phyloP scores from a whole-genome alignment of 1,140 invertebrate species.

The Chelonus insularis region DNA sequence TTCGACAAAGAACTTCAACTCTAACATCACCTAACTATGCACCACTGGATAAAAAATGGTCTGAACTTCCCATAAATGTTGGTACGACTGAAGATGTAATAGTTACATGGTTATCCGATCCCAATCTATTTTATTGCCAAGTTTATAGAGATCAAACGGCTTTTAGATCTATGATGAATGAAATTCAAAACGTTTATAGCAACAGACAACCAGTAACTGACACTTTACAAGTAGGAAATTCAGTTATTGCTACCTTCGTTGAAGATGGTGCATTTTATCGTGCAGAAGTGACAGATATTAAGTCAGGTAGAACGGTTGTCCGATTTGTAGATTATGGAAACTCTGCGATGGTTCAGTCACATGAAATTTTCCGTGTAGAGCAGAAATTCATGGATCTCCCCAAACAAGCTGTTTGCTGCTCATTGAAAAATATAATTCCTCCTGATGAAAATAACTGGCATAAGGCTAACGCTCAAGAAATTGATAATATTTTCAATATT shows the following conservation, averaged over 20 bases:
- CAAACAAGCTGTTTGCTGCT: conserved; percentile 70
- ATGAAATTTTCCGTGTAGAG: conserved; percentile 70
- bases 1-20: background rate
- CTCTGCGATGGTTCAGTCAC: conserved; percentile 61
- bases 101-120: conserved; percentile 69
- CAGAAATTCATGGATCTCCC: conserved; percentile 68
- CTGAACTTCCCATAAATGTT: conserved; percentile 37
- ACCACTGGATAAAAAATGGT: conserved; percentile 49
- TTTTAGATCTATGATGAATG: conserved; percentile 69
- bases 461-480: conserved; percentile 48
- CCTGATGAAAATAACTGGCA: conserved; percentile 60
- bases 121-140: conserved; percentile 71
- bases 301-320: conserved; percentile 64
- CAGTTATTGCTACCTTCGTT: conserved; percentile 69
- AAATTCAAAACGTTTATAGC: conserved; percentile 69
- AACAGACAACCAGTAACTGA: conserved; percentile 52
- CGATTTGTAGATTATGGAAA: conserved; percentile 79
- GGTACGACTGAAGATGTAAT: conserved; percentile 52
- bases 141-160: conserved; percentile 51
- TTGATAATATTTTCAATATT: conserved; percentile 64
- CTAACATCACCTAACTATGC: conserved; percentile 46
- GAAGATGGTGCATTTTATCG: conserved; percentile 72
- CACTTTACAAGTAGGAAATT: conserved; percentile 57
- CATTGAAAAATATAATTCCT: conserved; percentile 64
- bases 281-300: conserved; percentile 64